phyloP scores from a whole-genome alignment of 2,888 invertebrate species.

The Siphlonurus alternatus region DNA sequence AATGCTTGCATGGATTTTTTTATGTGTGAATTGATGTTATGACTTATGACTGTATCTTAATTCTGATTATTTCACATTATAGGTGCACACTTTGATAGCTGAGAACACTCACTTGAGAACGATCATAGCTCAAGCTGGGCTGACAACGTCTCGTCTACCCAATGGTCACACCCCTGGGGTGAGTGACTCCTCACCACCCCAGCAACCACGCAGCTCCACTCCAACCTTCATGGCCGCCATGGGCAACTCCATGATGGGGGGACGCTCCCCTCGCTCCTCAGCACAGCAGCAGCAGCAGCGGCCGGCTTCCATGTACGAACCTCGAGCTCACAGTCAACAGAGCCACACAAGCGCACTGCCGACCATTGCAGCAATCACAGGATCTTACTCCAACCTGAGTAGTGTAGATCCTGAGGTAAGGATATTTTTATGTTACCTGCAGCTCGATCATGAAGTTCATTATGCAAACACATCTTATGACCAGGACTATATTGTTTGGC shows the following conservation, averaged over 20 bases:
- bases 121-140: conserved; percentile 22
- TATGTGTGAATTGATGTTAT: not conserved
- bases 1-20: too few species aligned
- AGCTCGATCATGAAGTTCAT: too few species aligned
- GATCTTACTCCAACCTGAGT: not conserved
- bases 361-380: not conserved
- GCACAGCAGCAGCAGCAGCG: conserved; percentile 37
- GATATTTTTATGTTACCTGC: too few species aligned
- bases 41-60: too few species aligned
- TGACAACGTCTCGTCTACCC: conserved; percentile 5
- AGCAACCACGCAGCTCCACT: not conserved
- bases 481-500: too few species aligned
- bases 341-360: not conserved
- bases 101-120: conserved; percentile 65
- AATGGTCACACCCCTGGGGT: conserved; percentile 24
- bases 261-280: not conserved
- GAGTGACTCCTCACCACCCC: not conserved
- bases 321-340: conserved; percentile 34
- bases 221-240: not conserved
- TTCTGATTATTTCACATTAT: conserved; percentile 3
- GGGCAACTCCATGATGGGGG: not conserved
- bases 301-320: conserved; percentile 79
- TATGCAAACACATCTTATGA: too few species aligned
- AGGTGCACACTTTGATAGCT: conserved; percentile 54
- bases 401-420: not conserved